Base-by-base conservation (phyloP, 2,797 vertebrate genomes). In the Notolabrus celidotus region DNA sequence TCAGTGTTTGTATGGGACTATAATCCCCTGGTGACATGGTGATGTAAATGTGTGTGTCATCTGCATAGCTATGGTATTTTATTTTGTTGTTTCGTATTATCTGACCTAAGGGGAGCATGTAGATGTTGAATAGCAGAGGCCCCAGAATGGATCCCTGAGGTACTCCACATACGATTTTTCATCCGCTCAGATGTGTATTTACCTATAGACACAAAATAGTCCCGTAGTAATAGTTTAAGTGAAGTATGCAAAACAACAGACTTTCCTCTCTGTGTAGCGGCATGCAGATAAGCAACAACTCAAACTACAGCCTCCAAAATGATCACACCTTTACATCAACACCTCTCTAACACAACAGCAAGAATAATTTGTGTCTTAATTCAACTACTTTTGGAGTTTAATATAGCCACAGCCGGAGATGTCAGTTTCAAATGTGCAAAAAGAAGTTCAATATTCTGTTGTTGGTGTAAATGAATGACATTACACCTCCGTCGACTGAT, bases 401-500 rank as follows among this genome's bases (percentile, higher is more conserved):
- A 39, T 39, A 15, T 5, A 1, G 29, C 19, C 39, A 22, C n/a
- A 34, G 7, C 25, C 0, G 7, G 25, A 68, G 56, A 7, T 41
- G 14, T 38, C 41, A 47, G 16, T 11, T n/a, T 34, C 17, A 25
- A 6, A 38, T 15, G 20, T 55, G 50, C 17, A 45, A 23, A 58
- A 51, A 39, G 15, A 36, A 14, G 1, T 29, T 1, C n/a, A n/a
- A n/a, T n/a, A n/a, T n/a, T n/a, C 7, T 3, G 4, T 7, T 49
- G 19, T 20, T 34, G 55, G 39, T 78, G 71, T 59, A 23, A 79
- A 65, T 68, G 1, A 59, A 25, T 25, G 4, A 23, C 27, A n/a
- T 46, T 19, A 70, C 55, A 67, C 56, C 16, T 56, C 45, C 53
- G 15, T 29, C 23, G 55, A 20, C 52, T 51, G 39, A 56, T 7